These are phyloP conservation scores for Hormiphora californensis DNA, from an alignment of 37 sponge, comb jelly and placozoan genomes.

Conservation along the genomic window DNA sequence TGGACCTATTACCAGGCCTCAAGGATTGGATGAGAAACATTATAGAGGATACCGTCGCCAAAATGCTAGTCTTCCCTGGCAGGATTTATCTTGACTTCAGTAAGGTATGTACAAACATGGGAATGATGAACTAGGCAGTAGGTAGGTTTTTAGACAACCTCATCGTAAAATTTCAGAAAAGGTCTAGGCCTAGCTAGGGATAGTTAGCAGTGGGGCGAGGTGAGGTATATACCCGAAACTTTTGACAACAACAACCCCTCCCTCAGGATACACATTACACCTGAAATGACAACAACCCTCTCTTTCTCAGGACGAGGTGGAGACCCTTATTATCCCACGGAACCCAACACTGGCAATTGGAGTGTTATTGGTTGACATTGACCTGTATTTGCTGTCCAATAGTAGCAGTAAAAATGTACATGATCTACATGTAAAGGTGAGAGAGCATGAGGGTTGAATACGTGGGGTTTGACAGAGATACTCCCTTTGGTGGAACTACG, in stretches of 20 bases:
- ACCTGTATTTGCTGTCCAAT: slow-evolving; percentile 15
- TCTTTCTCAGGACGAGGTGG: neutral
- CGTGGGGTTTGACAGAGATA: neutral
- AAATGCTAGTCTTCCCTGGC: slow-evolving; percentile 45
- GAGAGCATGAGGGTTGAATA: neutral
- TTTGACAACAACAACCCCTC: neutral
- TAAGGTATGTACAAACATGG: too few relatives aligned
- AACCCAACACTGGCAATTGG: slow-evolving; percentile 28
- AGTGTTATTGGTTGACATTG: slow-evolving; percentile 17
- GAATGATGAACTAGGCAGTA: too few relatives aligned
- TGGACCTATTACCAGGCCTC: slow-evolving; percentile 37
- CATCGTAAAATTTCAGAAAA: neutral
- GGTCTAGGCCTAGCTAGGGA: too few relatives aligned
- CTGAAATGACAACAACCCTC: too few relatives aligned
- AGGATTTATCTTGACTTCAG: slow-evolving; percentile 50
- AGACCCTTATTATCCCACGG: slow-evolving; percentile 44
- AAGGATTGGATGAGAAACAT: slow-evolving; percentile 51
- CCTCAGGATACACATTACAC: too few relatives aligned
- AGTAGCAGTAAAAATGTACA: neutral
- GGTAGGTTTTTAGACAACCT: neutral
- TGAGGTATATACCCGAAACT: neutral
- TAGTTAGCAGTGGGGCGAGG: too few relatives aligned
- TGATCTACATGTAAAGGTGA: slow-evolving; percentile 40
- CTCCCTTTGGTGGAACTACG: neutral
- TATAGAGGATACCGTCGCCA: slow-evolving; percentile 44